Evolutionary conservation across 2,113 vertebrate genomes (phyloP).

Genomic region (Alaudala cheleensis): DNA sequence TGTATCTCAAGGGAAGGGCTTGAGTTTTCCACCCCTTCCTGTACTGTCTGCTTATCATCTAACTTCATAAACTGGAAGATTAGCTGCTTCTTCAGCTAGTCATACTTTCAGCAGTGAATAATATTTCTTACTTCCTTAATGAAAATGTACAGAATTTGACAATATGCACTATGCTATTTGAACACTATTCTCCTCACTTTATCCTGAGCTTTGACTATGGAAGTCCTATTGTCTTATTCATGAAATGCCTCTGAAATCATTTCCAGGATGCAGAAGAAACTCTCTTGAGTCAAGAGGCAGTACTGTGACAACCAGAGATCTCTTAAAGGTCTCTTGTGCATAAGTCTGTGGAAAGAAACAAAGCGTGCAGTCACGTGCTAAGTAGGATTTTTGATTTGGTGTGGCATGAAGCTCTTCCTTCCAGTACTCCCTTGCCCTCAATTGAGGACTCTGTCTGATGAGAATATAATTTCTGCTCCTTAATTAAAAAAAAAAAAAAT

Average conservation of each 20-base stretch:
- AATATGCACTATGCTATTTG: background rate
- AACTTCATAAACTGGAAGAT: conserved; percentile 6
- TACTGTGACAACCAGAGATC: background rate
- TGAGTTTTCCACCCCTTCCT: conserved; percentile 27
- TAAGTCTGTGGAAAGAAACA: background rate
- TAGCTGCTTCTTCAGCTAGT: background rate
- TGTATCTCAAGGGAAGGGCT: conserved; percentile 24
- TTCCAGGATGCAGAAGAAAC: background rate
- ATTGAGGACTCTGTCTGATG: background rate
- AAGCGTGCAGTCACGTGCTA: background rate
- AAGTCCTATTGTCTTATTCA: background rate
- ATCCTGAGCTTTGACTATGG: background rate
- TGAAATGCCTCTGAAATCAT: background rate
- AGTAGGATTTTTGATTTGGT: background rate
- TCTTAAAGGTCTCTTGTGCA: background rate
- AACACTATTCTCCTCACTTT: background rate
- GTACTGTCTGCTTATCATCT: background rate
- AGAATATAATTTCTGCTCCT: background rate
- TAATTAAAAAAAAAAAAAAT: background rate
- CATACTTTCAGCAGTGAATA: background rate
- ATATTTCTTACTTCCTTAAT: background rate
- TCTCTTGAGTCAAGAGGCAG: background rate
- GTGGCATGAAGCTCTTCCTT: background rate
- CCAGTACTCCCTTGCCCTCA: background rate
- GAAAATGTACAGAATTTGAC: background rate